Conservation (phyloP, 2,797 vertebrate species). For the Oophaga sylvatica region DNA sequence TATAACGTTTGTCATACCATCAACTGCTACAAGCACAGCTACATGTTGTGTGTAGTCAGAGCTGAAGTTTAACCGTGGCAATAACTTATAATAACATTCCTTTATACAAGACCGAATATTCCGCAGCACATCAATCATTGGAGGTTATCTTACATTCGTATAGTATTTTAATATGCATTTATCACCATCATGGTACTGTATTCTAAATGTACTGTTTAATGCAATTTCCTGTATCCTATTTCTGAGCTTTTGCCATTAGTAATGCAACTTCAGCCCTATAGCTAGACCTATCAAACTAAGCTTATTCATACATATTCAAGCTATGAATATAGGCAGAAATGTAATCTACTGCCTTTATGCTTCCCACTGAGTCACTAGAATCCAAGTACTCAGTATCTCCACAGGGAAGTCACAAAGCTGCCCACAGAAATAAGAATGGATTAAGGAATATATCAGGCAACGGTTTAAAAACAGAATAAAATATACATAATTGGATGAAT, state of each 20-base stretch:
- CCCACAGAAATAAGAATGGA: conserved; percentile 37
- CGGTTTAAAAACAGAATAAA: conserved; percentile 36
- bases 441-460: conserved; percentile 46
- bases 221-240: neutral
- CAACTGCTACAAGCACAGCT: no score
- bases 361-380: conserved; percentile 42
- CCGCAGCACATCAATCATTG: neutral
- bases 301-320: conserved; percentile 44
- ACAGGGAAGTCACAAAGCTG: conserved; percentile 51
- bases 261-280: neutral
- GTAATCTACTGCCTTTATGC: conserved; percentile 50
- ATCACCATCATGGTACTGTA: neutral
- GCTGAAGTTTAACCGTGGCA: neutral
- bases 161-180: neutral
- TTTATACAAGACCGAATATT: neutral
- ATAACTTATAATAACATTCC: neutral
- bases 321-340: conserved; percentile 41
- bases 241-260: neutral
- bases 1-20: neutral
- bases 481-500: conserved; percentile 54
- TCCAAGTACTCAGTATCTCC: conserved; percentile 47
- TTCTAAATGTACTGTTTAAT: neutral
- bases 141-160: neutral
- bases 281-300: conserved; percentile 18
- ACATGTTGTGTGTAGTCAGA: neutral